A percentile compares a stretch with the other conserved stretches of the same genome.
phyloP scores from a whole-genome alignment of 64 coral and sea anemone genomes.

The Catalaphyllia jardinei region DNA sequence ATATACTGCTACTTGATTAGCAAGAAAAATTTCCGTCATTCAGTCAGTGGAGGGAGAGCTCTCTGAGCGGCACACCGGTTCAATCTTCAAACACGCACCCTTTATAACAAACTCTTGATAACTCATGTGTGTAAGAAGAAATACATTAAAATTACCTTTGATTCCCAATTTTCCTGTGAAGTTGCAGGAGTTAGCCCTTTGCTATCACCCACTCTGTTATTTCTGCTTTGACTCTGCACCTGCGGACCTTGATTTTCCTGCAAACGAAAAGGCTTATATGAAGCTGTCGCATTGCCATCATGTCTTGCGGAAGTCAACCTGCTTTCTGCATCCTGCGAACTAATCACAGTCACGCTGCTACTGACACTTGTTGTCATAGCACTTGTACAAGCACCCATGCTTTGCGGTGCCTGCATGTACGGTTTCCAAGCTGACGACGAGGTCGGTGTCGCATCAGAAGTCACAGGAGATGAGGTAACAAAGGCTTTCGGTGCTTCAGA shows the following conservation, averaged over 20 bases:
- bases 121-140: neutral
- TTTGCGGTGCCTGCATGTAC: constrained; percentile 69
- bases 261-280: neutral
- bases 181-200: neutral
- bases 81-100: too few species aligned
- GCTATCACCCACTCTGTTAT: constrained; percentile 5
- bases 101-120: neutral
- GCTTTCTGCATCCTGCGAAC: neutral
- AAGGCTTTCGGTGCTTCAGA: neutral
- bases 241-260: neutral
- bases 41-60: too few species aligned
- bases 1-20: too few species aligned
- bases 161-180: constrained; percentile 12
- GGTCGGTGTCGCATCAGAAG: constrained; percentile 40
- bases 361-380: constrained; percentile 75
- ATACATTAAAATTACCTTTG: neutral
- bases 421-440: constrained; percentile 82
- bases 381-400: constrained; percentile 83
- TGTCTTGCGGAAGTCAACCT: neutral
- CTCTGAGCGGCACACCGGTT: too few species aligned
- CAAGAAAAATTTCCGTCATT: too few species aligned
- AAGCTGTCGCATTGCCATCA: neutral
- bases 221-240: neutral
- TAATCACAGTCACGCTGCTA: constrained; percentile 27
- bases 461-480: constrained; percentile 1